Conservation (phyloP, 2,888 invertebrate genomes). For the Tipula lateralis region DNA sequence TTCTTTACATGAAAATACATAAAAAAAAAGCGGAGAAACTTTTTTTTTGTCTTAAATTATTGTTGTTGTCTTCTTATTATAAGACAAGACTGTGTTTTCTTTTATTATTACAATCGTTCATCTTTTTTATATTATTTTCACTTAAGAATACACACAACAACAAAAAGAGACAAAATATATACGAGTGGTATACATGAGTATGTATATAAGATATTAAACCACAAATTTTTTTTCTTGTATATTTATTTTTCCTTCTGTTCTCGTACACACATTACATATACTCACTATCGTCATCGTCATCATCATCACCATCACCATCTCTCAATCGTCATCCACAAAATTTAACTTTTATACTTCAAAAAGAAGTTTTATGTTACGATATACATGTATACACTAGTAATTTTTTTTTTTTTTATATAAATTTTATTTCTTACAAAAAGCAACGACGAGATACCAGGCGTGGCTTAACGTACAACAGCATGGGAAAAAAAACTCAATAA, state of each 20-base stretch:
- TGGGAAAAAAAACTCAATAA: background rate
- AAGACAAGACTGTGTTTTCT: background rate
- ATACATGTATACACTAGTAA: background rate
- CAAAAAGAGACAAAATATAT: background rate
- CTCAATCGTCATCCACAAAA: background rate
- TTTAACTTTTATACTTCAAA: background rate
- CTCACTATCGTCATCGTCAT: background rate
- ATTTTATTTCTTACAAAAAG: background rate
- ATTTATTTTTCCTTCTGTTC: conserved; percentile 14
- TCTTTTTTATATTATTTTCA: conserved; percentile 24
- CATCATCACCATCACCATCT: background rate
- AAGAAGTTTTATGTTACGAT: background rate
- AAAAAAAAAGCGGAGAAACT: background rate
- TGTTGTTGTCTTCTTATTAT: background rate
- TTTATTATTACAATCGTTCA: conserved; percentile 24
- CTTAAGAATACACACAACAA: background rate
- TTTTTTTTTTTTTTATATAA: background rate
- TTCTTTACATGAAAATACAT: conserved; percentile 24
- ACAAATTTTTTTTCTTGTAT: background rate
- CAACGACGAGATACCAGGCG: background rate
- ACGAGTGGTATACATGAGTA: background rate
- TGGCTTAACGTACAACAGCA: background rate
- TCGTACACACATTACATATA: background rate
- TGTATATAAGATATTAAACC: background rate
- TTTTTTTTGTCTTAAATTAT: background rate